Evolutionary conservation across 2,888 invertebrate genomes (phyloP), one percentile per base, ranked within the genome.

Genomic region (Microchrysa polita): DNA sequence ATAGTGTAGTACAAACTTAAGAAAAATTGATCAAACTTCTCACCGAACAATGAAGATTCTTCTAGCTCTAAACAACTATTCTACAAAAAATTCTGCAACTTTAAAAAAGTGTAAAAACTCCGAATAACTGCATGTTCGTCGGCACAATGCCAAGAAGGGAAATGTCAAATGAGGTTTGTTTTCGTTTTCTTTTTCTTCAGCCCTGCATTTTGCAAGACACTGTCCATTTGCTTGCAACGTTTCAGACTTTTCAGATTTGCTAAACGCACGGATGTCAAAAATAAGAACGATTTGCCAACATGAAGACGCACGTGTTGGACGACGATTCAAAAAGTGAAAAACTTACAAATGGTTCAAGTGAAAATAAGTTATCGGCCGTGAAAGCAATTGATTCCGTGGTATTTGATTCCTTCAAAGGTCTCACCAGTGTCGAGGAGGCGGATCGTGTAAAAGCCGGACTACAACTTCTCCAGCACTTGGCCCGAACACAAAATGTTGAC

Each of bases 341-440:
- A 55, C 40, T 69, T 55, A 40, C 55, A 55, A 55, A 16, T 40
- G 52, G 40, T 5, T 5, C 0, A 1, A n/a, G 5, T 7, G 60
- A 23, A 22, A 48, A 59, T 5, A 72, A 23, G 16, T 5, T 42
- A 14, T n/a, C 16, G 9, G 42, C 77, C 23, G 14, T 73, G 1
- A 79, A 79, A 78, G 57, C 60, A 12, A 73, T 81, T 23, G 79
- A 81, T 75, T 60, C 74, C 5, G 77, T 77, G 2, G 77, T 82
- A 52, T 81, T 82, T 52, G 77, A 80, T 44, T 76, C 78, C 65
- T 82, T 82, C 18, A 80, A 79, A 5, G 80, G 80, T 18, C 73
- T 82, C 65, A 82, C 80, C 18, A 80, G 76, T 61, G 77, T 79
- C 1, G 76, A 78, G 18, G 79, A 80, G 67, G 75, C 76, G 23